Evolutionary conservation across 2,888 invertebrate genomes (phyloP).

Genomic region (Erannis defoliaria): DNA sequence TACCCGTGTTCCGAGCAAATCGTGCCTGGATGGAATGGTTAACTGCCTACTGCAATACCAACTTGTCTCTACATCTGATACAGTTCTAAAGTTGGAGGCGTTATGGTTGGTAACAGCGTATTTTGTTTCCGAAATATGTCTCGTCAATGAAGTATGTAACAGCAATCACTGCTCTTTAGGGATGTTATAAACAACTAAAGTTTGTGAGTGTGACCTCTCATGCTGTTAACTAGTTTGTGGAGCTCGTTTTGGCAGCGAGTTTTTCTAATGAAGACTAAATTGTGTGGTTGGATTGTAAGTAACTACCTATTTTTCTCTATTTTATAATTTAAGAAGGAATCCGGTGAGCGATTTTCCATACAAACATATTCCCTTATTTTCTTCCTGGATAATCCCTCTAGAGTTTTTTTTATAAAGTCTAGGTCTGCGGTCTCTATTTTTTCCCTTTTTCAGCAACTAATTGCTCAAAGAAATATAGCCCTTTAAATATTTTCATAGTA

Average conservation of each 20-base stretch:
- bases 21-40: slow-evolving; percentile 65
- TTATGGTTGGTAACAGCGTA: slow-evolving; percentile 44
- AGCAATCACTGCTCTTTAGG: slow-evolving; percentile 64
- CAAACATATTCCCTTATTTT: too few species aligned
- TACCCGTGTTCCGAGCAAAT: slow-evolving; percentile 61
- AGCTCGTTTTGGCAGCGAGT: neutral
- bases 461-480: too few species aligned
- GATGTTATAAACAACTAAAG: slow-evolving; percentile 59
- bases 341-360: neutral
- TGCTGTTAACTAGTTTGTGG: slow-evolving; percentile 17
- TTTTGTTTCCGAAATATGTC: slow-evolving; percentile 6
- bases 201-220: slow-evolving; percentile 44
- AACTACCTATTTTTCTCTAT: neutral
- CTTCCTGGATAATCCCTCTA: too few species aligned
- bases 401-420: too few species aligned
- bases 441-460: too few species aligned
- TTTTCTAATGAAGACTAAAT: neutral
- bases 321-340: neutral
- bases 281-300: neutral
- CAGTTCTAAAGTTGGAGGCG: neutral
- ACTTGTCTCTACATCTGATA: slow-evolving; percentile 38
- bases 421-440: too few species aligned
- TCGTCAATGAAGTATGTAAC: slow-evolving; percentile 40
- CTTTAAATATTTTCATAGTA: too few species aligned
- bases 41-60: slow-evolving; percentile 61